Conservation (phyloP, 2,888 invertebrate species). For the Acanthosepion pharaonis region DNA sequence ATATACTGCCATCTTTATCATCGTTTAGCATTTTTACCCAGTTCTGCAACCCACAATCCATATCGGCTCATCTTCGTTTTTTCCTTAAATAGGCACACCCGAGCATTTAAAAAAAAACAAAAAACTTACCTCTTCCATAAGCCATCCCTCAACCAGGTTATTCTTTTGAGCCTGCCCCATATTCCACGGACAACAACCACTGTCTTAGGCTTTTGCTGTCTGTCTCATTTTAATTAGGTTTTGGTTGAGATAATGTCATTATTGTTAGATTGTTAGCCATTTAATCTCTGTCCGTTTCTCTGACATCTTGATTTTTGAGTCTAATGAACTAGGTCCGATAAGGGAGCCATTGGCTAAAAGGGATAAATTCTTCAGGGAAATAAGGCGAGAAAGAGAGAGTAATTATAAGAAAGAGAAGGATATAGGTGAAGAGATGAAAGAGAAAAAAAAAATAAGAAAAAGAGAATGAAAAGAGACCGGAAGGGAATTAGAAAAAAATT, state of each 20-base stretch:
- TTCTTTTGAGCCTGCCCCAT: neutral
- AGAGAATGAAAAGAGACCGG: too few species aligned
- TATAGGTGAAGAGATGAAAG: neutral
- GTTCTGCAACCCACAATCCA: neutral
- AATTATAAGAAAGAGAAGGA: neutral
- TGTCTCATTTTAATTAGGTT: conserved; percentile 9
- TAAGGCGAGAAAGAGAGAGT: neutral
- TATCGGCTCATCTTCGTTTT: neutral
- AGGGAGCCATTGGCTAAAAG: neutral
- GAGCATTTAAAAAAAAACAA: neutral
- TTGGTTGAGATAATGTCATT: neutral
- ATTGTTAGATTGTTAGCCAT: neutral
- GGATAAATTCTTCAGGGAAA: neutral
- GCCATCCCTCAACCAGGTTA: neutral
- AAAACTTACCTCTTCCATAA: neutral
- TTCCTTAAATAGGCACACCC: neutral
- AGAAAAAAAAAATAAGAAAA: neutral
- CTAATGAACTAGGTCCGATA: conserved; percentile 1
- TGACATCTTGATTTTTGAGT: neutral
- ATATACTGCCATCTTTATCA: neutral
- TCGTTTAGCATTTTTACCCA: neutral
- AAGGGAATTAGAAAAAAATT: too few species aligned
- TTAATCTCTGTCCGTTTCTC: neutral
- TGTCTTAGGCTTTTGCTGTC: neutral
- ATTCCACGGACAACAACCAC: neutral